Percentiles rank a stretch among this genome's conserved stretches.
These are phyloP conservation scores for Ips nitidus DNA, from an alignment of 1,140 invertebrate species.

Conservation along the genomic window DNA sequence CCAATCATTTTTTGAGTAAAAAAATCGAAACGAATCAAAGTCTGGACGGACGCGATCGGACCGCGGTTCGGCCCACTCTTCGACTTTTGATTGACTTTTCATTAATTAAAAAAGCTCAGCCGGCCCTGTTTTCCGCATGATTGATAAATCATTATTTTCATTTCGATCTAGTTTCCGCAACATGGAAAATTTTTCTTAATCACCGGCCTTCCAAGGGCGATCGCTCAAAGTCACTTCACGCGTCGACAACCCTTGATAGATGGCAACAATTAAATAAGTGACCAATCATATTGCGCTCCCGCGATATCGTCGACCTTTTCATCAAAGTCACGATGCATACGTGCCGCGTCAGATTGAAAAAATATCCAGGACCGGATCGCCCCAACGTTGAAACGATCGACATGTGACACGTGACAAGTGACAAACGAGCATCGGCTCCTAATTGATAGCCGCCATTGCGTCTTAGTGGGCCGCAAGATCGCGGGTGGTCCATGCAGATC, in stretches of 20 bases:
- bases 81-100: constrained; percentile 27
- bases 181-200: constrained; percentile 32
- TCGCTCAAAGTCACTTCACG: constrained; percentile 48
- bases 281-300: constrained; percentile 48
- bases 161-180: constrained; percentile 19
- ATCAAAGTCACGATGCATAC: constrained; percentile 42
- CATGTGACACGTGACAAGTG: constrained; percentile 36
- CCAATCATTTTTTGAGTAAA: constrained; percentile 30
- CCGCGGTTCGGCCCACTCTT: constrained; percentile 7
- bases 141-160: constrained; percentile 25
- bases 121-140: constrained; percentile 1
- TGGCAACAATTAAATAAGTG: constrained; percentile 51
- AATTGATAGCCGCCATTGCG: constrained; percentile 27
- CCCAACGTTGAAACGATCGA: constrained; percentile 18
- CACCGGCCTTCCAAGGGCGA: constrained; percentile 26
- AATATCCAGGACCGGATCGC: constrained; percentile 14
- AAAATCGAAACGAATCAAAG: constrained; percentile 32
- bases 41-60: background rate
- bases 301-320: constrained; percentile 43
- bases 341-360: constrained; percentile 11
- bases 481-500: constrained; percentile 28
- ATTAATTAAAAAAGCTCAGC: constrained; percentile 11
- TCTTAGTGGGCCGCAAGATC: constrained; percentile 30
- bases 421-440: constrained; percentile 33
- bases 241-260: constrained; percentile 50